phyloP scores from a whole-genome alignment of 2,113 vertebrate species.

The Triplophysa siluroides region DNA sequence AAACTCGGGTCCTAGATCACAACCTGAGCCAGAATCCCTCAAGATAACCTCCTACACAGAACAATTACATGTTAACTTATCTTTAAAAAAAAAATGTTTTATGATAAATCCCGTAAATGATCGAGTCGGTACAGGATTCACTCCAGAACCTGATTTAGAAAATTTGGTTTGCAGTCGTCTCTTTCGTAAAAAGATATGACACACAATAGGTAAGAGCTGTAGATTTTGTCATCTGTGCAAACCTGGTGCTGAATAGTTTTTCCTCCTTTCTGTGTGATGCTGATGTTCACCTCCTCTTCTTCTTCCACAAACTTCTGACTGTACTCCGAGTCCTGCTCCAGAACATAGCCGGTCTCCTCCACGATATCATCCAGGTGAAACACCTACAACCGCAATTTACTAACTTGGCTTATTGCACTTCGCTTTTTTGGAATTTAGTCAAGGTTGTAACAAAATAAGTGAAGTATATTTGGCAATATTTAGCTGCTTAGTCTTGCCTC shows the following conservation, averaged over 20 bases:
- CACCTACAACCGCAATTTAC: slow-evolving; percentile 71
- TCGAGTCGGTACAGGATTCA: too few species aligned
- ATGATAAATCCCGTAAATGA: background rate
- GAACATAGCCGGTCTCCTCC: slow-evolving; percentile 89
- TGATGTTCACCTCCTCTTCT: slow-evolving; percentile 88
- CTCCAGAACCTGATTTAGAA: too few species aligned
- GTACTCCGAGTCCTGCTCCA: slow-evolving; percentile 96
- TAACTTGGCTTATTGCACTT: background rate
- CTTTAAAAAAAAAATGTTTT: too few species aligned
- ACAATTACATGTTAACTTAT: too few species aligned
- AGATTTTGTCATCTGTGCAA: slow-evolving; percentile 3
- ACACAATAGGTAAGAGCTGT: too few species aligned
- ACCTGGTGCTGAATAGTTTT: slow-evolving; percentile 80
- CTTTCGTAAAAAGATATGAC: too few species aligned
- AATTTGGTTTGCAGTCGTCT: too few species aligned
- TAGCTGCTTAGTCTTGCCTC: slow-evolving; percentile 72
- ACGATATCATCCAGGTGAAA: slow-evolving; percentile 95
- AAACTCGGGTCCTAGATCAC: slow-evolving; percentile 78
- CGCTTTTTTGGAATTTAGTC: background rate
- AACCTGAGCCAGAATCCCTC: slow-evolving; percentile 68
- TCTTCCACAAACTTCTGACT: slow-evolving; percentile 93
- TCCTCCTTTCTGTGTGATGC: slow-evolving; percentile 85
- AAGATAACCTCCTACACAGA: slow-evolving; percentile 80
- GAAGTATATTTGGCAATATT: too few species aligned
- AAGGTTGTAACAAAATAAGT: too few species aligned